A percentile compares a stretch with the other conserved stretches of the same genome.
These are phyloP conservation scores for Drosophila nigricruria DNA, from an alignment of 2,888 invertebrate species.

Conservation along the genomic window DNA sequence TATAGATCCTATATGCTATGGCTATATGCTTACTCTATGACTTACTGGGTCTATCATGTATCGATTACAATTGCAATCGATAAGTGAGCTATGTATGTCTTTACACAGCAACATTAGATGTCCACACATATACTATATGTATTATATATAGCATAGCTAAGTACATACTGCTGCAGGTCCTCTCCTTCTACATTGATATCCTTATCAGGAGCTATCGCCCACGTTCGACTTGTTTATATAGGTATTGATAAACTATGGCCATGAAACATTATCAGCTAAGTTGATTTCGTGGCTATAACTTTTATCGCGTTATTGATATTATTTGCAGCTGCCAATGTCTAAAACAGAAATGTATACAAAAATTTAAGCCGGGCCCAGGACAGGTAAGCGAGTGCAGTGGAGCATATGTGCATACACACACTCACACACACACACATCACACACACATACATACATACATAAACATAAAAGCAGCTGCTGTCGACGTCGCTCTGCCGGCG, in stretches of 20 bases:
- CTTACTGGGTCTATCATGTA: not conserved
- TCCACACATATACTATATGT: not conserved
- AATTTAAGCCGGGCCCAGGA: constrained; percentile 42
- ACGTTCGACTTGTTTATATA: not conserved
- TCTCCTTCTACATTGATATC: not conserved
- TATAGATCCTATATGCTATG: not conserved
- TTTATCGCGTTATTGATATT: constrained; percentile 10
- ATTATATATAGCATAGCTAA: not conserved
- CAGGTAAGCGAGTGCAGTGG: constrained; percentile 48
- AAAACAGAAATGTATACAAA: constrained; percentile 21
- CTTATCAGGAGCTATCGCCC: not conserved
- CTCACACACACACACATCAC: not conserved
- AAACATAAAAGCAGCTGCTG: constrained; percentile 61
- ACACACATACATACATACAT: not conserved
- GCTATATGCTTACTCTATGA: not conserved
- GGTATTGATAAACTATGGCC: not conserved
- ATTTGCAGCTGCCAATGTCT: constrained; percentile 46
- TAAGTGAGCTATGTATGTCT: too few species aligned
- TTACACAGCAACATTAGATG: not conserved
- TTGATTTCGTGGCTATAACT: not conserved
- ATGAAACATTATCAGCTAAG: constrained; percentile 1
- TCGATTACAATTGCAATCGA: not conserved
- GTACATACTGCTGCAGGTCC: not conserved
- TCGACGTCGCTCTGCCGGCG: constrained; percentile 21
- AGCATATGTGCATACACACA: constrained; percentile 29